Percentiles rank a stretch among this genome's conserved stretches.
Evolutionary conservation across 1,140 invertebrate species (phyloP).

Genomic region (Euura saliciscinereae): DNA sequence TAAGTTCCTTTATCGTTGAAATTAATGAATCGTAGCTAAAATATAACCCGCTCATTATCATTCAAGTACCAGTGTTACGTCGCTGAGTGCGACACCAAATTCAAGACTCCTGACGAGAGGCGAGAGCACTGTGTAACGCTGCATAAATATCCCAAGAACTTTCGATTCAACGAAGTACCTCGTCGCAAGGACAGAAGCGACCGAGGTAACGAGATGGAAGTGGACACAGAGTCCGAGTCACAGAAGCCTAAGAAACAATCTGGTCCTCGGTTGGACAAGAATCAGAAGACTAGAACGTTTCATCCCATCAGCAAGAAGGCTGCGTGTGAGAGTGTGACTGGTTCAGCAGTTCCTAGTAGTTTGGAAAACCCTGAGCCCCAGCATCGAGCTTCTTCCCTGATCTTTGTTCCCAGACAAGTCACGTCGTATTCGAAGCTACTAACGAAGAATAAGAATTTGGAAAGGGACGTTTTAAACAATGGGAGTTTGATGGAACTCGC

Average conservation of each 20-base stretch:
- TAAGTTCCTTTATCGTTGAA: conserved; percentile 46
- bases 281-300: conserved; percentile 44
- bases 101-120: conserved; percentile 60
- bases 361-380: neutral
- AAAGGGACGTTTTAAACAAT: conserved; percentile 41
- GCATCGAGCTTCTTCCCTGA: conserved; percentile 31
- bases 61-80: conserved; percentile 71
- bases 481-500: conserved; percentile 48
- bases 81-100: conserved; percentile 67
- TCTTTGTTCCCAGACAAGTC: conserved; percentile 51
- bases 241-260: conserved; percentile 17
- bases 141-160: conserved; percentile 72
- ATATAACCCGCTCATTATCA: conserved; percentile 10
- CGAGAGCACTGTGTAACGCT: conserved; percentile 65
- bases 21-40: conserved; percentile 1
- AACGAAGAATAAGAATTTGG: conserved; percentile 35
- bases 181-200: conserved; percentile 23
- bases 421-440: conserved; percentile 40
- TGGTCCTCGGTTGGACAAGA: conserved; percentile 32
- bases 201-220: conserved; percentile 31
- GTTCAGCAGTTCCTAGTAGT: neutral
- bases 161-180: conserved; percentile 61
- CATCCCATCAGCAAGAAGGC: neutral
- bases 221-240: conserved; percentile 19
- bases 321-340: neutral